A percentile compares a stretch with the other conserved stretches of the same genome.
These are phyloP conservation scores for Panagrolaimus sp. DNA, from an alignment of 1,140 invertebrate genomes.

Conservation along the genomic window DNA sequence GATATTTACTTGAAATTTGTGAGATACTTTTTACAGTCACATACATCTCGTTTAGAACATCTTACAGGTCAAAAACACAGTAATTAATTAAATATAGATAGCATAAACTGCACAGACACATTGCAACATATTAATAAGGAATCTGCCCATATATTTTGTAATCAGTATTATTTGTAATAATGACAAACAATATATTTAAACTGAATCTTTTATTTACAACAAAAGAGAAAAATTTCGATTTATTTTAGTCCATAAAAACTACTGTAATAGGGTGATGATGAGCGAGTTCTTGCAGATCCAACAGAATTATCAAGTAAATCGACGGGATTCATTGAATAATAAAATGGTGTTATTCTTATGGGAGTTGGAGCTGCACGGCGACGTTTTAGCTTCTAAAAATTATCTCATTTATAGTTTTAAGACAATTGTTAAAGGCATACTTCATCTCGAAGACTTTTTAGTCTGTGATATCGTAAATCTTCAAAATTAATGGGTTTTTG, in stretches of 20 bases:
- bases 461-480: neutral
- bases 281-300: neutral
- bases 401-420: neutral
- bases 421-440: neutral
- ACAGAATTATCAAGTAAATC: conserved; percentile 12
- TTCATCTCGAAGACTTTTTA: conserved; percentile 6
- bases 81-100: too few species aligned
- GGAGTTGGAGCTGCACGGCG: conserved; percentile 9
- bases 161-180: too few species aligned
- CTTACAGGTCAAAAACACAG: too few species aligned
- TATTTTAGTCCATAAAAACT: neutral
- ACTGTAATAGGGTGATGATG: neutral
- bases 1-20: too few species aligned
- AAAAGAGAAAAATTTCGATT: too few species aligned
- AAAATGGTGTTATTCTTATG: conserved; percentile 17
- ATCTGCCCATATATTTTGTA: too few species aligned
- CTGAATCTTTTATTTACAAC: too few species aligned
- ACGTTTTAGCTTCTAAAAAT: conserved; percentile 13
- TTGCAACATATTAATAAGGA: too few species aligned
- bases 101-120: too few species aligned
- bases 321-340: conserved; percentile 21
- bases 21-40: too few species aligned
- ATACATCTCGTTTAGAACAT: too few species aligned
- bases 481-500: conserved; percentile 4
- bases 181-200: too few species aligned